Evolutionary conservation across 2,113 vertebrate species (phyloP).

Genomic region (Oreochromis spilurus): DNA sequence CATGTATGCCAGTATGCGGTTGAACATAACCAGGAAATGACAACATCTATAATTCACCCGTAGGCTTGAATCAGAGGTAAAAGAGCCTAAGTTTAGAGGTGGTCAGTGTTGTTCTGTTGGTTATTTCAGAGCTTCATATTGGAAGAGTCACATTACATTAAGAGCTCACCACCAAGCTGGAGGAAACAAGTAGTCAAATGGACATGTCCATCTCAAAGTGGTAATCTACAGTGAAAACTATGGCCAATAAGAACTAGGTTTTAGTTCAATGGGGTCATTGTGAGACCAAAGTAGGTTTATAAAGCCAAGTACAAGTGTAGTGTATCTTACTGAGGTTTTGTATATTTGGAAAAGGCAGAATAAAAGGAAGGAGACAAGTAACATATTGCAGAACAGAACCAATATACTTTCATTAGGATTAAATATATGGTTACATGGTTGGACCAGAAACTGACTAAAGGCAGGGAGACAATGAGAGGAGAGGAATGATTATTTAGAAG

Average conservation of each 20-base stretch:
- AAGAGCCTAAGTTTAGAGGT: conserved; percentile 54
- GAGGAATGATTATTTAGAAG: not conserved
- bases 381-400: not conserved
- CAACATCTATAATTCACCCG: conserved; percentile 60
- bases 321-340: conserved; percentile 15
- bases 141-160: conserved; percentile 47
- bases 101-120: conserved; percentile 39
- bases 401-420: not conserved
- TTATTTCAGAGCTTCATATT: conserved; percentile 47
- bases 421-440: not conserved
- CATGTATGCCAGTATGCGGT: conserved; percentile 54
- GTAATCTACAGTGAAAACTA: conserved; percentile 40
- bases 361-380: not conserved
- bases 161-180: conserved; percentile 1
- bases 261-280: conserved; percentile 39
- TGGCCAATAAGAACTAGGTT: conserved; percentile 1
- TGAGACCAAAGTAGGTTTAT: not conserved
- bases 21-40: conserved; percentile 67
- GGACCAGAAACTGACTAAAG: not conserved
- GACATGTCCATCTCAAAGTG: conserved; percentile 25
- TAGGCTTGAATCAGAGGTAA: conserved; percentile 27
- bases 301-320: conserved; percentile 11
- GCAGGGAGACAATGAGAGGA: not conserved
- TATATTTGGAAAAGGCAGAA: conserved; percentile 4
- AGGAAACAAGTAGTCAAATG: conserved; percentile 31